These are phyloP conservation scores for Periphyllus acericola DNA, from an alignment of 2,888 invertebrate species.

Conservation along the genomic window DNA sequence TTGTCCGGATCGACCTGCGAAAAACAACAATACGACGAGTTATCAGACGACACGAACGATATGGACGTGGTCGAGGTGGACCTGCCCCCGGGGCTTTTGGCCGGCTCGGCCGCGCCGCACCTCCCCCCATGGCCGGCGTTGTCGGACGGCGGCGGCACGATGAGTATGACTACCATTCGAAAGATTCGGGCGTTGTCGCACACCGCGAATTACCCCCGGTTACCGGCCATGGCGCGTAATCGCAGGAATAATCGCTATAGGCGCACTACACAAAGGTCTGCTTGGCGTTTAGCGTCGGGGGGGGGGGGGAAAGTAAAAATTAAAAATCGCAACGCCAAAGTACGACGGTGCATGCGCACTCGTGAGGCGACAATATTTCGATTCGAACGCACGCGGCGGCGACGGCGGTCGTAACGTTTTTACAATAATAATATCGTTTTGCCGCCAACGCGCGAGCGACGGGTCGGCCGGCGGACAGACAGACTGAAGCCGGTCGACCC, in stretches of 20 bases:
- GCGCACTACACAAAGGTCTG: no score
- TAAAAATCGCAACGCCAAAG: no score
- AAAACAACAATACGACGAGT: slow-evolving; percentile 66
- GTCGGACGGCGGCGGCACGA: slow-evolving; percentile 69
- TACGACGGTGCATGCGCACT: no score
- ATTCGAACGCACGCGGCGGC: no score
- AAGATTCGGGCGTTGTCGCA: slow-evolving; percentile 63
- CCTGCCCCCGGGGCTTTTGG: slow-evolving; percentile 62
- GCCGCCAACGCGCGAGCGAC: slow-evolving; percentile 55
- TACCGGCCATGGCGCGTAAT: neutral
- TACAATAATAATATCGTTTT: neutral
- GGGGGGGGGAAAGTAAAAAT: no score
- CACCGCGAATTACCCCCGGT: neutral
- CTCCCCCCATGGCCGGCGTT: slow-evolving; percentile 64
- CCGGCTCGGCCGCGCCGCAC: slow-evolving; percentile 1
- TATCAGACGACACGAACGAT: slow-evolving; percentile 64
- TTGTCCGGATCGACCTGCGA: slow-evolving; percentile 79
- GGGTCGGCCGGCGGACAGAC: slow-evolving; percentile 50
- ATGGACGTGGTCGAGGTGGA: slow-evolving; percentile 64
- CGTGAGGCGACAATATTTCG: no score
- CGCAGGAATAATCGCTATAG: no score
- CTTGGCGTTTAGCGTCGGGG: no score
- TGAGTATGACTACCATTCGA: slow-evolving; percentile 76
- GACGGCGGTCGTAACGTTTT: neutral
- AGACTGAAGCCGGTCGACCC: slow-evolving; percentile 53